Conservation (phyloP, 2,113 vertebrate species). For the Ictidomys tridecemlineatus region DNA sequence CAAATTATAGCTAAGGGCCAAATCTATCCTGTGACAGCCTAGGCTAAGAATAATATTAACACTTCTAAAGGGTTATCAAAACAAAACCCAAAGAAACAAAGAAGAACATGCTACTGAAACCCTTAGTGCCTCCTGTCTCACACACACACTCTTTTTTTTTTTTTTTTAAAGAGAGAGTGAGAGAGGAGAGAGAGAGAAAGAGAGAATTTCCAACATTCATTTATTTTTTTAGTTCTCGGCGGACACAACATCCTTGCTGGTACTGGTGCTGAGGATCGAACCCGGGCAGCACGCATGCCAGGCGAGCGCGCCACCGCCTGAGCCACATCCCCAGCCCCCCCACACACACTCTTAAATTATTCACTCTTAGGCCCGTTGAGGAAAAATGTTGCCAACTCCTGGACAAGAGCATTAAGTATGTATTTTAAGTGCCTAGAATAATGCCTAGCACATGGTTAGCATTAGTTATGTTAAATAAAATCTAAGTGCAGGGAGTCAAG, state of each 20-base stretch:
- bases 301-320: no score
- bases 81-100: neutral
- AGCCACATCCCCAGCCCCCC: no score
- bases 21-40: neutral
- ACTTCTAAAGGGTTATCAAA: slow-evolving; percentile 14
- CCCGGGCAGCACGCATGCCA: no score
- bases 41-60: neutral
- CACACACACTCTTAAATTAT: neutral
- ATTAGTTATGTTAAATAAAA: neutral
- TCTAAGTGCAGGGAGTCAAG: neutral
- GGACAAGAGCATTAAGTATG: neutral
- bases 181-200: no score
- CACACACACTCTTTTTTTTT: no score
- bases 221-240: no score
- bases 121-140: neutral
- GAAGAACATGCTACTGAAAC: neutral
- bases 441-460: neutral
- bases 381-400: neutral
- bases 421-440: neutral
- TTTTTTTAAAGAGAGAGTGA: no score
- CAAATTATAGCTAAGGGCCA: neutral
- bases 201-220: no score
- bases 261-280: no score
- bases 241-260: no score
- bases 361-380: neutral